Evolutionary conservation across 2,797 vertebrate genomes (phyloP), one percentile per base, ranked within the genome.

Genomic region (Acanthurus tractus): DNA sequence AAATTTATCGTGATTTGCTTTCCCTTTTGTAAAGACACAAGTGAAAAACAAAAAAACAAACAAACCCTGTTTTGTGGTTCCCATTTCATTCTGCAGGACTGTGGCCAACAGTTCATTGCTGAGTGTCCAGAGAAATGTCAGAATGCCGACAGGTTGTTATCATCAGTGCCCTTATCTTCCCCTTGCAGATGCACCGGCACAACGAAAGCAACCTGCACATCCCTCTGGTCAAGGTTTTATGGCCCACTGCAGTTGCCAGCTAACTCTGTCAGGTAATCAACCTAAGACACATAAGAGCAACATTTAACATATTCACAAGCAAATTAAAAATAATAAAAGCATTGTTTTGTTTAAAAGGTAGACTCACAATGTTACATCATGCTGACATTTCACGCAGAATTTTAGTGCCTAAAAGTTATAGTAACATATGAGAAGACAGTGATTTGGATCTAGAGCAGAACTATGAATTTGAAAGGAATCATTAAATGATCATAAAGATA

Each of bases 71-170:
- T 82, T 79, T 76, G 64, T n/a, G 4, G 45, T 42, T 76, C 65
- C 61, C 36, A 29, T 50, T 83, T 86, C 63, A 84, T 76, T 89
- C 85, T 8, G 45, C 56, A 74, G 68, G 78, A 66, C 78, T 84
- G 85, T 85, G 90, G 83, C 90, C 79, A 87, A 78, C 83, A 90
- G 86, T 78, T 84, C 82, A 83, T 86, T 88, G 87, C 89, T 58
- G 82, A 93, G 64, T 86, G 91, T 94, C 91, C 92, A 88, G 86
- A 93, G 89, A 91, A 93, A 93, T 95, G 92, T 94, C 93, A 92
- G 83, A 71, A 87, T 88, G 86, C 81, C 83, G 93, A 91, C 93
- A 92, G 90, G 85, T 92, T 94, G 89, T 95, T 95, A 95, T 95
- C 94, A 85, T 81, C 79, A 54, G 68, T 73, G 81, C 65, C 81